Evolutionary conservation across 1,140 invertebrate species (phyloP).

Genomic region (Heliconius nattereri): DNA sequence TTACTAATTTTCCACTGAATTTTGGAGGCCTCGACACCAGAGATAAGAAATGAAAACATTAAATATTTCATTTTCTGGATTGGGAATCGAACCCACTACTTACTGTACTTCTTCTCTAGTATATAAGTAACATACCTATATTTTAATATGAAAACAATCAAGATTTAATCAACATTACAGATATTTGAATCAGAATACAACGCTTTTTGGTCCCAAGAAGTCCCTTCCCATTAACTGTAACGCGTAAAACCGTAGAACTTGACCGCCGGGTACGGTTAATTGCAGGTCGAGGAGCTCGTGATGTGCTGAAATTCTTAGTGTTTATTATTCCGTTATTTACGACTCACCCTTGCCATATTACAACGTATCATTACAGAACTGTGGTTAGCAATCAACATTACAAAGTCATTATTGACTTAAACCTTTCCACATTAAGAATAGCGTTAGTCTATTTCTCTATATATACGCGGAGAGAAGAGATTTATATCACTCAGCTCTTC

Average conservation of each 20-base stretch:
- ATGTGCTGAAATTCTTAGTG: slow-evolving; percentile 22
- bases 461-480: no score
- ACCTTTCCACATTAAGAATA: neutral
- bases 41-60: no score
- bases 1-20: no score
- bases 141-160: neutral
- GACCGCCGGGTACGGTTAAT: slow-evolving; percentile 20
- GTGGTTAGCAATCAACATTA: slow-evolving; percentile 26
- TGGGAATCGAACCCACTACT: no score
- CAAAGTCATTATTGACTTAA: neutral
- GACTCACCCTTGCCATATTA: slow-evolving; percentile 5
- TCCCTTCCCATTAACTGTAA: slow-evolving; percentile 20
- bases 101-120: no score
- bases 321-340: slow-evolving; percentile 28
- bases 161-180: neutral
- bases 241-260: slow-evolving; percentile 23
- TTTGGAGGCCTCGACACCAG: no score
- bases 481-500: no score
- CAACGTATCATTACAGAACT: slow-evolving; percentile 23
- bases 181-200: neutral
- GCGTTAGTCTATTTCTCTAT: neutral
- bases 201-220: slow-evolving; percentile 2
- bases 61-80: no score
- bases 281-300: slow-evolving; percentile 1
- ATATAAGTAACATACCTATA: no score